Evolutionary conservation across 2,797 vertebrate species (phyloP), one percentile per base, ranked within the genome.

Genomic region (Lacerta viridis): DNA sequence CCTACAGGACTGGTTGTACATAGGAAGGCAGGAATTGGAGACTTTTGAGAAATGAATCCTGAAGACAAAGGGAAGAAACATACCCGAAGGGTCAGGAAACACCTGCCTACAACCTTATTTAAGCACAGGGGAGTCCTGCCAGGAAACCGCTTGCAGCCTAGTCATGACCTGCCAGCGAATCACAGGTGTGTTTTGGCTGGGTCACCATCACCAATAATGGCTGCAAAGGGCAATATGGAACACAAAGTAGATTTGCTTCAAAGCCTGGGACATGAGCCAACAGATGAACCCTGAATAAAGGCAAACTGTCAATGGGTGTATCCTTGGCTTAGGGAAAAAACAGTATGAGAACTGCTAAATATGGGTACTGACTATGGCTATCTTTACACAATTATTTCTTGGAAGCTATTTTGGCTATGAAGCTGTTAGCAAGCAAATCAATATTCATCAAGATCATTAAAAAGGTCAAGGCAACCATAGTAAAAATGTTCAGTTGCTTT

Each of bases 381-480:
- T n/a, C 29, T 74, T 36, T 59, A 33, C 33, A 74, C 61, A 6
- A 72, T 81, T 69, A 33, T 72, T 11, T 59, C 23, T 46, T 36
- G 61, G 29, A 18, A 25, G 27, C 50, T 17, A 59, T 25, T 10
- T 55, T n/a, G n/a, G 18, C 17, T 71, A 46, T 7, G 59, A 78
- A 78, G 8, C 11, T 61, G 66, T 72, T 46, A 74, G 36, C 66
- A 79, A 84, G 80, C 25, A 72, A 84, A 64, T 88, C 68, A 64
- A 1, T 25, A 64, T 74, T 64, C 64, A 77, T 25, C 64, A 41
- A 88, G 43, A 79, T 50, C 29, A 33, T 84, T 18, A 50, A 84
- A n/a, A 75, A 29, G 66, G 13, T 9, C 64, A 20, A 25, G 50
- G 13, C 20, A 4, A 13, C 20, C n/a, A 2, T 71, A 29, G 27